Evolutionary conservation across 1,140 invertebrate genomes (phyloP), one percentile per base, ranked within the genome.

Genomic region (Sycophaga agraensis): DNA sequence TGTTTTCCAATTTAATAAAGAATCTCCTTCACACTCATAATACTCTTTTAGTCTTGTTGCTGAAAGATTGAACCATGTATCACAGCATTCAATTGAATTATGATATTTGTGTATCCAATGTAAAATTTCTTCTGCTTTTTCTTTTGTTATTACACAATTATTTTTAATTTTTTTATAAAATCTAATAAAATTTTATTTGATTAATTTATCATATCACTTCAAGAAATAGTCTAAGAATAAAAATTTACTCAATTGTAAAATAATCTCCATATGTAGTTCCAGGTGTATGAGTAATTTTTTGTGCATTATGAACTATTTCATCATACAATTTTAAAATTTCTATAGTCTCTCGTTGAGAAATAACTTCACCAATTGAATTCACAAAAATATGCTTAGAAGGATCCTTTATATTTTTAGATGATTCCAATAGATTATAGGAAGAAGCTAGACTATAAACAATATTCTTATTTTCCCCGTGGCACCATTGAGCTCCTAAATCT

Each of bases 401-500:
- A 45, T 76, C 40, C 14, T 67, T 40, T 14, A 75, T 50, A 46
- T 64, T 50, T 28, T 22, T 40, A 7, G 73, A 75, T 22, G 72
- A 72, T 62, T 70, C 79, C 7, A 88, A 66, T 2, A 88, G 65
- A 66, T 83, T 74, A 11, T 84, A 66, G 34, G 84, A 79, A 49
- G 85, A 85, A 0, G 87, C 86, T 34, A 88, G 68, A 46, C 87
- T 73, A 71, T 84, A 91, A 1, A 92, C 85, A 14, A 83, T 70
- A 79, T 93, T 91, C 16, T 80, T 82, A 61, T 86, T 78, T 73
- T 93, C 85, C 14, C 93, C 92, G 68, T 95, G 92, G 66, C 93
- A 83, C 89, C 89, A 92, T 69, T 94, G 89, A 19, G 90, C 92
- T 5, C 93, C 93, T 14, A 94, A 63, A 74, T 96, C 93, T 7